Evolutionary conservation across 2,888 invertebrate species (phyloP).

Genomic region (Stenolophus ochropezus): DNA sequence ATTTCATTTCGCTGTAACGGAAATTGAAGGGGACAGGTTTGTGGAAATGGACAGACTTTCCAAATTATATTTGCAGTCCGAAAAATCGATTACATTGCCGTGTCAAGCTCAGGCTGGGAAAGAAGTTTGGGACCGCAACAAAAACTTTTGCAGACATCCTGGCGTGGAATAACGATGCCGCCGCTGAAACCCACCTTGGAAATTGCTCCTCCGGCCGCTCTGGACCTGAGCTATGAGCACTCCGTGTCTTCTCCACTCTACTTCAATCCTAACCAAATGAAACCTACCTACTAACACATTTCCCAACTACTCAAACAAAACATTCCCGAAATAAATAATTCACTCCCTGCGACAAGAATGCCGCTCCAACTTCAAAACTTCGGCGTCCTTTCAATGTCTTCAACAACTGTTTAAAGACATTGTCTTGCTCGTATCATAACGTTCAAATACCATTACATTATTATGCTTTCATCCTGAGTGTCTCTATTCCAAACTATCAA

Average conservation of each 20-base stretch:
- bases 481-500: too few relatives aligned
- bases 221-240: slow-evolving; percentile 12
- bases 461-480: too few relatives aligned
- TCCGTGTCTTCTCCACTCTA: background rate
- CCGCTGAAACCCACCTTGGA: slow-evolving; percentile 27
- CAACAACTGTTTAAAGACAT: background rate
- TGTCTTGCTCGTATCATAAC: too few relatives aligned
- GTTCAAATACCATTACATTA: too few relatives aligned
- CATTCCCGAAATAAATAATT: background rate
- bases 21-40: slow-evolving; percentile 46
- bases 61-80: slow-evolving; percentile 55
- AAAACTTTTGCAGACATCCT: slow-evolving; percentile 42
- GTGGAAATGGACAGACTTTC: slow-evolving; percentile 52
- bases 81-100: slow-evolving; percentile 50
- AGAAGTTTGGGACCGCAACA: slow-evolving; percentile 49
- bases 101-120: slow-evolving; percentile 46
- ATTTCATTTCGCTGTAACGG: slow-evolving; percentile 22
- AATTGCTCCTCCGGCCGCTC: slow-evolving; percentile 20
- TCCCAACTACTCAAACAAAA: background rate
- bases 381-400: background rate
- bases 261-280: slow-evolving; percentile 26
- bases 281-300: slow-evolving; percentile 6
- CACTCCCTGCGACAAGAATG: background rate
- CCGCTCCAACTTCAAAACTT: background rate
- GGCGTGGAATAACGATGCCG: slow-evolving; percentile 33